phyloP scores from a whole-genome alignment of 2,888 invertebrate genomes.

The Linnaemya tessellans region DNA sequence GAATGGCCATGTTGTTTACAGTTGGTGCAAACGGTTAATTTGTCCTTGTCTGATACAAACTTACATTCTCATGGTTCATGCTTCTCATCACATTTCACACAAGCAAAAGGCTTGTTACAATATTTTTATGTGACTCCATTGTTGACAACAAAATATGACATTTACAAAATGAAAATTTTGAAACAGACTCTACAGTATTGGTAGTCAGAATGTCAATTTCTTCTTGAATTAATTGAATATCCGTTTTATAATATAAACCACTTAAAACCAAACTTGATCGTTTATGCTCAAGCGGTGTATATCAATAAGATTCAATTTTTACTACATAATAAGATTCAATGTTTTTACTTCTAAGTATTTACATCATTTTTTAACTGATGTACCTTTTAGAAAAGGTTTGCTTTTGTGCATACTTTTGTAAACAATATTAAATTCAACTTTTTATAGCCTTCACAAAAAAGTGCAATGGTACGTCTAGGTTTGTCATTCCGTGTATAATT shows the following conservation, averaged over 20 bases:
- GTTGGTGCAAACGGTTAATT: conserved; percentile 7
- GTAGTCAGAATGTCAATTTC: conserved; percentile 9
- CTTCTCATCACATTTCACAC: conserved; percentile 9
- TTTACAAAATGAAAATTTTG: conserved; percentile 37
- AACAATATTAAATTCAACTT: conserved; percentile 43
- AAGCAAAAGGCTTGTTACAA: conserved; percentile 12
- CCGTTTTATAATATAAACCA: conserved; percentile 31
- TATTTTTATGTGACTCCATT: neutral
- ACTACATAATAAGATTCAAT: too few species aligned
- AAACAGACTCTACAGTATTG: conserved; percentile 26
- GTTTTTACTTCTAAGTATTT: conserved; percentile 25
- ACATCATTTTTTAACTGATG: conserved; percentile 35
- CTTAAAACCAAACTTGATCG: conserved; percentile 19
- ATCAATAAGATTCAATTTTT: conserved; percentile 34
- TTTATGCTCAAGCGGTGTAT: too few species aligned
- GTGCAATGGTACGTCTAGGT: too few species aligned
- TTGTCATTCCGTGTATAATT: too few species aligned
- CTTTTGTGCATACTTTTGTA: conserved; percentile 47
- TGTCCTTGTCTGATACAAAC: neutral
- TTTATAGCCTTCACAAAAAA: too few species aligned
- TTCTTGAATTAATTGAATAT: conserved; percentile 8
- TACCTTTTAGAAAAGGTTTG: conserved; percentile 43
- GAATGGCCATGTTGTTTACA: conserved; percentile 4
- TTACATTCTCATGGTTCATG: neutral
- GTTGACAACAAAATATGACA: conserved; percentile 16